Percentiles rank a stretch among this genome's conserved stretches.
These are phyloP conservation scores for Leptinotarsa texana DNA, from an alignment of 1,140 invertebrate genomes.

Conservation along the genomic window DNA sequence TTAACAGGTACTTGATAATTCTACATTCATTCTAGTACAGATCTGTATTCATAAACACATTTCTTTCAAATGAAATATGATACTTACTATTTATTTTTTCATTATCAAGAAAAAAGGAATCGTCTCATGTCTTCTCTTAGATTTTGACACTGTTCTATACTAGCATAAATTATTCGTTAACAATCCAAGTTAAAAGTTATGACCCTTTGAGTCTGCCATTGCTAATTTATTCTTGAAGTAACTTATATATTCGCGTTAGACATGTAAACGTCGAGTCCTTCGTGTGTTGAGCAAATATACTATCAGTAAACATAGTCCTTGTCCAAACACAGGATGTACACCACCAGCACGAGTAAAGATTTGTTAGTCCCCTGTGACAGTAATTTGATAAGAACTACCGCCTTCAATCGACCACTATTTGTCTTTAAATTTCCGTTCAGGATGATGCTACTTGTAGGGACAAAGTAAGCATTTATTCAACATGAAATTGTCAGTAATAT, in stretches of 20 bases:
- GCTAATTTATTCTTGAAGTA: constrained; percentile 25
- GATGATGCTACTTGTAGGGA: neutral
- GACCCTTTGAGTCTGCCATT: neutral
- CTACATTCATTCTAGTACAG: too few species aligned
- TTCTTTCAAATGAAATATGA: too few species aligned
- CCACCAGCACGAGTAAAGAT: constrained; percentile 19
- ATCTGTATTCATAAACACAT: too few species aligned
- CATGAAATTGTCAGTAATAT: too few species aligned
- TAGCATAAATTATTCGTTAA: neutral
- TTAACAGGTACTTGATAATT: too few species aligned
- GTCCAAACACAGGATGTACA: constrained; percentile 28
- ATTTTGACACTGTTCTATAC: neutral
- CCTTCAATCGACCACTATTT: neutral
- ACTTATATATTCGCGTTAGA: constrained; percentile 26
- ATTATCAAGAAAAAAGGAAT: too few species aligned
- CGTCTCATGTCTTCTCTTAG: neutral
- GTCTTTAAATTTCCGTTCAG: neutral
- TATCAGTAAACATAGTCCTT: constrained; percentile 26
- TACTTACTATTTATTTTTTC: too few species aligned
- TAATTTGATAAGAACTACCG: constrained; percentile 18
- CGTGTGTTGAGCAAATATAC: constrained; percentile 32
- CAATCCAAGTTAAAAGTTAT: neutral
- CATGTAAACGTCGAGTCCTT: constrained; percentile 29
- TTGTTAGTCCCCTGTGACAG: constrained; percentile 15
- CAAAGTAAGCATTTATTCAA: too few species aligned